Evolutionary conservation across 2,888 invertebrate species (phyloP).

Genomic region (Ophioninae sp.): DNA sequence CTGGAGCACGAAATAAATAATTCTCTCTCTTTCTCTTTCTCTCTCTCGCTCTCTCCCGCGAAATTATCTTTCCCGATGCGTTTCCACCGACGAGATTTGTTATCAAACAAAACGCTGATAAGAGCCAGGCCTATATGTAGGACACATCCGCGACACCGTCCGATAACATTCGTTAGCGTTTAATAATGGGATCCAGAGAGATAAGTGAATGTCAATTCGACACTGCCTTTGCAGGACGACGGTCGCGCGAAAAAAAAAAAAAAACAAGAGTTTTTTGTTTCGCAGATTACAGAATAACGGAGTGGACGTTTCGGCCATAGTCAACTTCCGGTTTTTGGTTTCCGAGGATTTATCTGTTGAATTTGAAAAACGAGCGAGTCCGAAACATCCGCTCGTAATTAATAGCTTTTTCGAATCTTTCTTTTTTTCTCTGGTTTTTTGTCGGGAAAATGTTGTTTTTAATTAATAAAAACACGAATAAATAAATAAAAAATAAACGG

Average conservation of each 20-base stretch:
- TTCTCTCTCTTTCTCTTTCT: conserved; percentile 11
- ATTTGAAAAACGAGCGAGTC: too few species aligned
- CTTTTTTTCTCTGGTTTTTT: too few species aligned
- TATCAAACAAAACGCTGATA: conserved; percentile 66
- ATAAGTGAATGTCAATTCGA: conserved; percentile 31
- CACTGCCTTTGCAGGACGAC: neutral
- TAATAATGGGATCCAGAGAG: conserved; percentile 54
- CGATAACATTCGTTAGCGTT: conserved; percentile 61
- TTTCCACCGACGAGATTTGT: conserved; percentile 60
- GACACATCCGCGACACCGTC: conserved; percentile 16
- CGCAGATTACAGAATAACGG: conserved; percentile 17
- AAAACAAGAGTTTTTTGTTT: neutral
- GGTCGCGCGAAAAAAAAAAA: too few species aligned
- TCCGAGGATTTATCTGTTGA: neutral
- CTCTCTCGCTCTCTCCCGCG: conserved; percentile 46
- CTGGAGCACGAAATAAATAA: too few species aligned
- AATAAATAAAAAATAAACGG: too few species aligned
- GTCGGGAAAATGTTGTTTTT: too few species aligned
- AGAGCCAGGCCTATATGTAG: conserved; percentile 61
- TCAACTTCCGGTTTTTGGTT: neutral
- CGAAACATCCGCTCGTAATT: neutral
- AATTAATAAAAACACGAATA: too few species aligned
- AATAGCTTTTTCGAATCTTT: neutral
- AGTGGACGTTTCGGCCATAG: conserved; percentile 8
- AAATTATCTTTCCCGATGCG: conserved; percentile 71